Conservation (phyloP, 2,113 vertebrate species). For the Heptranchias perlo region DNA sequence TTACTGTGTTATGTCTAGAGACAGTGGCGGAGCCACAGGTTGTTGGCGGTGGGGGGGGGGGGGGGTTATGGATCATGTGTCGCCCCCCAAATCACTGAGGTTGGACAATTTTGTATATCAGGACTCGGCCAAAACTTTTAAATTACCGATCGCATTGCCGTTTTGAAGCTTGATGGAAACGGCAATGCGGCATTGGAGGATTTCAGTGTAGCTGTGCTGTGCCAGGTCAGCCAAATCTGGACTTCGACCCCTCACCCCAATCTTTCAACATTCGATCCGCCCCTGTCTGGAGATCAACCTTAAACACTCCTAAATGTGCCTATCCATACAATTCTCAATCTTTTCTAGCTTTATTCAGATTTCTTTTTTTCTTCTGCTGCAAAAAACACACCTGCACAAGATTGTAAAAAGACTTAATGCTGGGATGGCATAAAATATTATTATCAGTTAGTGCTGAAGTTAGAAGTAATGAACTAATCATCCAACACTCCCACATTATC, state of each 20-base stretch:
- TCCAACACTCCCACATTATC: background rate
- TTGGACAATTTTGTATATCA: no score
- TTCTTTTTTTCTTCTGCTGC: background rate
- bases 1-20: background rate
- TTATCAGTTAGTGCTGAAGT: background rate
- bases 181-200: background rate
- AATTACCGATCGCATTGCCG: background rate
- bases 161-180: background rate
- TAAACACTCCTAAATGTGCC: background rate
- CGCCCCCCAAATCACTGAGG: no score
- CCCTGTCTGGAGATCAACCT: background rate
- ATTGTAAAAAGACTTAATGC: background rate
- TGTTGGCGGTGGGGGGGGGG: no score
- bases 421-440: background rate
- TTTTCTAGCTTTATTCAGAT: background rate
- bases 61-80: background rate
- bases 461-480: background rate
- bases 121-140: no score
- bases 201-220: background rate
- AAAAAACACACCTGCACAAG: background rate
- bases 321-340: background rate
- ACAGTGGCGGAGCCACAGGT: background rate
- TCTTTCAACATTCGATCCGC: background rate
- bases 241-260: background rate
- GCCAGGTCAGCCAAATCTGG: background rate